Evolutionary conservation across 2,113 vertebrate genomes (phyloP), one percentile per base, ranked within the genome.

Genomic region (Propithecus coquereli): DNA sequence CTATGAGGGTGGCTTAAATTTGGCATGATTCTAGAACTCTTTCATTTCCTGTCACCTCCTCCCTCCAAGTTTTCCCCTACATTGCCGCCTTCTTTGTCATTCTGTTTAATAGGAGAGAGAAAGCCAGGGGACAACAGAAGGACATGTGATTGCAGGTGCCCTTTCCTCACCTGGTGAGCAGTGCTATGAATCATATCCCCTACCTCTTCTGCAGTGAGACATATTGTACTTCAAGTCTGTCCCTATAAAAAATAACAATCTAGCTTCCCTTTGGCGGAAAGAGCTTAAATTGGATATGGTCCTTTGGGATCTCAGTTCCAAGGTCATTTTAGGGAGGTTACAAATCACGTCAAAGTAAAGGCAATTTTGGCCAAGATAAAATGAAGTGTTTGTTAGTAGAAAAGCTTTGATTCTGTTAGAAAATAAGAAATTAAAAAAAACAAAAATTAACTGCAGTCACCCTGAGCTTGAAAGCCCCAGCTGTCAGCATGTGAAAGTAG

Each of bases 401-500:
- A 94, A 96, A 80, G 3, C 23, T 81, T n/a, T 57, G 6, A 32
- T 76, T 96, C 18, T 11, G 37, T 94, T 81, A 61, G 47, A 97
- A 98, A 98, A 98, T 14, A 22, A 97, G 57, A 95, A 97, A 96
- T 97, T 94, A 40, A 93, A 34, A 79, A 79, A 88, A 37, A 17
- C 16, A 52, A 54, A 50, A 71, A 27, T 18, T 47, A 95, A 96
- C 95, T 95, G 74, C 81, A 96, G 95, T 97, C 92, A 97, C 96
- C 97, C 94, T 96, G 84, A 18, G 95, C 95, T 97, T 97, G 94
- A 98, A 98, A 76, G 13, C 84, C 84, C 17, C 88, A 98, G 95
- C 90, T 97, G 98, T 96, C 98, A 95, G 92, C 90, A 97, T 97
- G 96, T 96, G 91, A 93, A 91, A 96, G 82, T 97, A 98, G 97